Percentiles rank a stretch among this genome's conserved stretches.
phyloP scores from a whole-genome alignment of 2,113 vertebrate species.

The Oryctolagus cuniculus region mOryCun1.1 NC_091433.1:150202001-150202500 shows the following conservation, averaged over 20 bases:
- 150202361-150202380: neutral
- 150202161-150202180: neutral
- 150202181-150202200: neutral
- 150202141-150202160: too few relatives aligned
- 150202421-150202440: neutral
- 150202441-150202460: neutral
- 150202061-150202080: too few relatives aligned
- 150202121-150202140: too few relatives aligned
- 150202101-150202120: too few relatives aligned
- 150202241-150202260: neutral
- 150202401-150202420: neutral
- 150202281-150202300: neutral
- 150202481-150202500: neutral
- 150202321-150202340: neutral
- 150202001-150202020: too few relatives aligned
- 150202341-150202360: slow-evolving; percentile 1
- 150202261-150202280: neutral
- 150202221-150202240: neutral
- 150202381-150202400: neutral
- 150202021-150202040: too few relatives aligned
- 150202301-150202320: neutral
- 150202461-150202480: neutral
- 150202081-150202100: too few relatives aligned
- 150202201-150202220: neutral
- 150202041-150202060: too few relatives aligned